Base-by-base conservation (phyloP, 2,888 invertebrate genomes). In the Aricia artaxerxes region DNA sequence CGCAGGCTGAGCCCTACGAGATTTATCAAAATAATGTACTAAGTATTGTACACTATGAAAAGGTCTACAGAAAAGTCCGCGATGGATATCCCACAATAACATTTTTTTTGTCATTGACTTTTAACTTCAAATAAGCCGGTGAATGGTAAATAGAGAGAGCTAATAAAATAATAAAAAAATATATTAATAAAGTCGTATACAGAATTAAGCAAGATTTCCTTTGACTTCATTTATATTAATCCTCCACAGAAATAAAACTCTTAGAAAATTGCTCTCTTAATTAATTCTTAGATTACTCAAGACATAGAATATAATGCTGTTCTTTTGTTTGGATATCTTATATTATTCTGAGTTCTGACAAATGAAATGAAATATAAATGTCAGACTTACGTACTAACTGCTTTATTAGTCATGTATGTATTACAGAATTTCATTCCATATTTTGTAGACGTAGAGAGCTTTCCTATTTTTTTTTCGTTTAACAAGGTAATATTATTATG, bases 241-340 rank as follows among this genome's bases (percentile, higher is more conserved):
- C 35, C 35, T 13, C 35, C 69, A 2, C 4, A 35, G 38, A 69
- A 69, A 64, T 64, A 64, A 64, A 64, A 64, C 31, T 64, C 64
- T 64, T 64, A 69, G 69, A 69, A 69, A 69, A 69, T 69, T 13
- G 13, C 35, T 38, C 13, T 69, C 38, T 38, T 35, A 69, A 69
- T 35, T 69, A 69, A 69, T 69, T 38, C 35, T 69, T 69, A 69
- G 69, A 69, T 69, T 35, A 69, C 69, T 13, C 35, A 16, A 69
- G 69, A 69, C 69, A 13, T 16, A 69, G 0, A 69, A 16, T 69
- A 69, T 31, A 64, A 1, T 69, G 31, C 35, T 9, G 16, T 69
- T 69, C 69, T 69, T 38, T 69, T 69, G 64, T 31, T 9, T 24
- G 31, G 64, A 61, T 61, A 61, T 24, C 7, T 31, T 61, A 61